Evolutionary conservation across 2,797 vertebrate genomes (phyloP).

Genomic region (Clamator glandarius): DNA sequence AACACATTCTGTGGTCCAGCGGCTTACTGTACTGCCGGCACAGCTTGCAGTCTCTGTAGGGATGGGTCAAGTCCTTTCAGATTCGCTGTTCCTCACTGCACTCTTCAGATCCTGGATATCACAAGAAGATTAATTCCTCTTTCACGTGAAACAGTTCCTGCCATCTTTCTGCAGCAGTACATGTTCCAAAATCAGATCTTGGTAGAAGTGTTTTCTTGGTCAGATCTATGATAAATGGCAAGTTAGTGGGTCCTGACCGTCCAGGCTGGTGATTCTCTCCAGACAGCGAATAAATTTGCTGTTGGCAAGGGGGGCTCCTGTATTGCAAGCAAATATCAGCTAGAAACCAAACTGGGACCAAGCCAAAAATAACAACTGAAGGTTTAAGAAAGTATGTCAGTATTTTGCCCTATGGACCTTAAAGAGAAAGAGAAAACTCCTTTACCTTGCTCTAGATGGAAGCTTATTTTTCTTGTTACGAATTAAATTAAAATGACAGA

Average conservation of each 20-base stretch:
- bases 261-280: neutral
- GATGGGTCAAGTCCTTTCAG: neutral
- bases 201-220: neutral
- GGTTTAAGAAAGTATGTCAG: conserved; percentile 6
- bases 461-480: conserved; percentile 41
- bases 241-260: neutral
- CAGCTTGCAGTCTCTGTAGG: neutral
- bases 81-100: neutral
- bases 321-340: neutral
- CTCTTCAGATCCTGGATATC: neutral
- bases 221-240: neutral
- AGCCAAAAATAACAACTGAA: conserved; percentile 14
- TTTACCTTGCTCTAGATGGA: neutral
- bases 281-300: neutral
- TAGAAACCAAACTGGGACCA: neutral
- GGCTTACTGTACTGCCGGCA: neutral
- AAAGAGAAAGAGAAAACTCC: conserved; percentile 25
- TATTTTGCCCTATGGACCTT: conserved; percentile 9
- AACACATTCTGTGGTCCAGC: neutral
- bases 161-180: neutral
- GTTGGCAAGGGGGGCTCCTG: neutral
- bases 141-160: neutral
- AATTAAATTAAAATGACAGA: conserved; percentile 51
- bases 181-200: neutral
- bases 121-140: neutral